Evolutionary conservation across 2,888 invertebrate genomes (phyloP).

Genomic region (Bimastos eiseni): DNA sequence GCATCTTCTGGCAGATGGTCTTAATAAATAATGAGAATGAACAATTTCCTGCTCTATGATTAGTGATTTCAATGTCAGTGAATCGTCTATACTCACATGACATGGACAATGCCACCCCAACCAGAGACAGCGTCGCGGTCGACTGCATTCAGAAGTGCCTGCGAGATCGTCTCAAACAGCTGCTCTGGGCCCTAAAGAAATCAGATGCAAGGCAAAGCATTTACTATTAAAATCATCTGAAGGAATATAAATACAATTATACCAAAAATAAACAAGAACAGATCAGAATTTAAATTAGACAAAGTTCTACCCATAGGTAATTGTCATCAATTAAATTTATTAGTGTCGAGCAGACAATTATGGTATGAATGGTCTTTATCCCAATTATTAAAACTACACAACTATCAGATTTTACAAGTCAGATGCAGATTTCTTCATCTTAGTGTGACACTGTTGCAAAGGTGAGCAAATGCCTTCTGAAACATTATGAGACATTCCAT

Average conservation of each 20-base stretch:
- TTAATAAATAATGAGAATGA: not conserved
- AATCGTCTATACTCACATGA: conserved; percentile 70
- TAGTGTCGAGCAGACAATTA: not conserved
- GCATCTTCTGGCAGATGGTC: not conserved
- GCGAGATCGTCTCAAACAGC: conserved; percentile 92
- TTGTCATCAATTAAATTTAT: too few species aligned
- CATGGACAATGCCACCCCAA: conserved; percentile 94
- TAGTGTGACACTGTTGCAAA: too few species aligned
- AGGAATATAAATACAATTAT: not conserved
- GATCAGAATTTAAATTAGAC: not conserved
- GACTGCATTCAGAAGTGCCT: conserved; percentile 89
- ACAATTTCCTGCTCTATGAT: not conserved
- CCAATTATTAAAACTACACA: too few species aligned
- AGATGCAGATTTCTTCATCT: too few species aligned
- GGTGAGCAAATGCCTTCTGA: too few species aligned
- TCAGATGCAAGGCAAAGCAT: not conserved
- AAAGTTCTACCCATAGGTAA: not conserved
- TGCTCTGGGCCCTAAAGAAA: conserved; percentile 76
- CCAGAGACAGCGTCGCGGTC: conserved; percentile 97
- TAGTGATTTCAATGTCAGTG: not conserved
- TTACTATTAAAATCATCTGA: not conserved
- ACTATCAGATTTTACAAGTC: too few species aligned
- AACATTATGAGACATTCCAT: too few species aligned
- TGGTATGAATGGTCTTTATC: too few species aligned
- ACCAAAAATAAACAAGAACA: not conserved